phyloP scores from a whole-genome alignment of 2,888 invertebrate species.

The Drosophila nigricruria region DNA sequence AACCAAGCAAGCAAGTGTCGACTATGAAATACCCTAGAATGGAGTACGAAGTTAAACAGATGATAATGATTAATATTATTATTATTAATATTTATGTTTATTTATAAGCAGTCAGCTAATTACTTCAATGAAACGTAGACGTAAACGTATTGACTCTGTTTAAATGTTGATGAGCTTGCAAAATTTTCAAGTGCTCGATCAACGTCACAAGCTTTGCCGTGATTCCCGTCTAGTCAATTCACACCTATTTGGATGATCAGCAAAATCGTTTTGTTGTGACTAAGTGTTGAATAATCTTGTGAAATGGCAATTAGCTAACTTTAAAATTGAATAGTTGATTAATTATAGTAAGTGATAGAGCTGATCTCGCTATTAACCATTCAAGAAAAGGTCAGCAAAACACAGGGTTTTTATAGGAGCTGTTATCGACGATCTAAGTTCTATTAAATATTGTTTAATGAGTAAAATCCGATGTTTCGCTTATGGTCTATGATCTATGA shows the following conservation, averaged over 20 bases:
- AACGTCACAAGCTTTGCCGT: background rate
- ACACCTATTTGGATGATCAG: conserved; percentile 3
- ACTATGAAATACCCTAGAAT: background rate
- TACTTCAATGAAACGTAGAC: background rate
- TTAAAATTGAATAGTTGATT: background rate
- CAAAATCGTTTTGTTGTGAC: conserved; percentile 1
- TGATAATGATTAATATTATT: background rate
- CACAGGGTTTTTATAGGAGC: background rate
- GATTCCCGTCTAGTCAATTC: conserved; percentile 23
- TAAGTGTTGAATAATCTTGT: conserved; percentile 1
- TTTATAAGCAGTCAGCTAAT: background rate
- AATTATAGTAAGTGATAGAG: background rate
- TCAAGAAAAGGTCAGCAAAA: background rate
- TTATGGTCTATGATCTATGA: background rate
- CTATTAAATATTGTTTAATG: background rate
- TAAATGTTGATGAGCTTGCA: background rate
- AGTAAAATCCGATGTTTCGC: background rate
- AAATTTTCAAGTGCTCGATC: background rate
- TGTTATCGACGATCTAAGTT: background rate
- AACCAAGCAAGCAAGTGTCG: background rate
- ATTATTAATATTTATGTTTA: background rate
- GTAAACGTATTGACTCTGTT: background rate
- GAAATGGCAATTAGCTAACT: background rate
- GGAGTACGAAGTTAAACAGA: background rate
- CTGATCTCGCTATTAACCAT: background rate